These are phyloP conservation scores for Mayetiola destructor DNA, from an alignment of 2,888 invertebrate genomes.

Conservation along the genomic window DNA sequence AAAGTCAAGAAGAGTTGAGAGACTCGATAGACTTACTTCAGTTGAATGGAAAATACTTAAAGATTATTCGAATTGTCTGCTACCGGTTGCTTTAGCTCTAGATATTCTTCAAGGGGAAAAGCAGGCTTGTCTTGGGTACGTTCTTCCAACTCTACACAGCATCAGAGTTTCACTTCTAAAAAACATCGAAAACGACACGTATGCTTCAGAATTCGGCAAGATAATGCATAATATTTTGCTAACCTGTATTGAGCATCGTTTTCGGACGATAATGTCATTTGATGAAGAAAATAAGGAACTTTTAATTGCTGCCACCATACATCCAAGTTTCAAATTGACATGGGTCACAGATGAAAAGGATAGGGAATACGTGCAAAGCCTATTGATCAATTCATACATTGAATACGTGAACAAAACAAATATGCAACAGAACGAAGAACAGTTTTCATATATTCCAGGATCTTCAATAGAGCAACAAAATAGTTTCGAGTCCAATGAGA, in stretches of 20 bases:
- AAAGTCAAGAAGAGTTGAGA: background rate
- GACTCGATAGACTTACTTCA: background rate
- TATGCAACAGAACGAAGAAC: background rate
- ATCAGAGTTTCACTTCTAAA: background rate
- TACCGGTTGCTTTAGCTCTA: background rate
- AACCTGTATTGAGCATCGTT: background rate
- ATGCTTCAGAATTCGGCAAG: background rate
- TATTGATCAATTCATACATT: background rate
- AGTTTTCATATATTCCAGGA: background rate
- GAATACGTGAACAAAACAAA: background rate
- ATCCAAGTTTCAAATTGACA: background rate
- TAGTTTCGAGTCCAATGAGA: background rate
- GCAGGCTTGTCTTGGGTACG: background rate
- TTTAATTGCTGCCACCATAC: background rate
- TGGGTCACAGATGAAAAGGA: background rate
- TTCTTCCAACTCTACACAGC: background rate
- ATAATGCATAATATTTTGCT: background rate
- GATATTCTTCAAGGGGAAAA: background rate
- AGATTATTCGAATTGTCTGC: background rate
- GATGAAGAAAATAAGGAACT: background rate
- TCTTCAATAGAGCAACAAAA: background rate
- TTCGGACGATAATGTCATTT: background rate
- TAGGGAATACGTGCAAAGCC: background rate
- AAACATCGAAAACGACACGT: background rate
- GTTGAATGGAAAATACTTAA: background rate